phyloP scores from a whole-genome alignment of 2,888 invertebrate species.

The Torymus tubicola region DNA sequence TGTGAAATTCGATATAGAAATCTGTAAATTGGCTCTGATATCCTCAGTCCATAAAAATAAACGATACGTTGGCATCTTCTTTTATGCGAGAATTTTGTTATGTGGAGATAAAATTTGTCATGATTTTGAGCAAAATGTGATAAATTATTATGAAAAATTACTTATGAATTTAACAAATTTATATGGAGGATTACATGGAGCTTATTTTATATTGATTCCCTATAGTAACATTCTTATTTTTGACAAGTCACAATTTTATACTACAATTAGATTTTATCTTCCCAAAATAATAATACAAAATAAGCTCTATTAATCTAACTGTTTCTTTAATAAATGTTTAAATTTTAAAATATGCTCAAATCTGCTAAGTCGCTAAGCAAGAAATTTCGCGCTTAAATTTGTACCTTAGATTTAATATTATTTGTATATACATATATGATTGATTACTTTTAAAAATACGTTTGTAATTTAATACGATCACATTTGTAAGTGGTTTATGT shows the following conservation, averaged over 20 bases:
- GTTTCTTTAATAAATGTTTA: slow-evolving; percentile 5
- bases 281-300: slow-evolving; percentile 12
- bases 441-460: slow-evolving; percentile 44
- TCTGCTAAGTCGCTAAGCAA: slow-evolving; percentile 4
- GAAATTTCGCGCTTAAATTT: slow-evolving; percentile 40
- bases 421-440: slow-evolving; percentile 51
- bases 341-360: slow-evolving; percentile 27
- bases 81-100: slow-evolving; percentile 15
- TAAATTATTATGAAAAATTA: slow-evolving; percentile 30
- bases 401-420: slow-evolving; percentile 48
- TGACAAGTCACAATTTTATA: slow-evolving; percentile 28
- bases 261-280: slow-evolving; percentile 1
- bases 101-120: slow-evolving; percentile 9
- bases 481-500: slow-evolving; percentile 47
- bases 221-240: slow-evolving; percentile 1
- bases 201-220: slow-evolving; percentile 13
- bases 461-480: slow-evolving; percentile 54
- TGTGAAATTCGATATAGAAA: background rate
- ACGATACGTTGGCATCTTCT: slow-evolving; percentile 12
- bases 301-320: slow-evolving; percentile 1
- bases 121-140: slow-evolving; percentile 18
- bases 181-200: slow-evolving; percentile 18
- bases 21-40: too few relatives aligned
- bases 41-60: slow-evolving; percentile 8
- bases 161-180: slow-evolving; percentile 27